A percentile compares a stretch with the other conserved stretches of the same genome.
These are phyloP conservation scores for Oncorhynchus keta DNA, from an alignment of 2,113 vertebrate species.

Conservation along the genomic window DNA sequence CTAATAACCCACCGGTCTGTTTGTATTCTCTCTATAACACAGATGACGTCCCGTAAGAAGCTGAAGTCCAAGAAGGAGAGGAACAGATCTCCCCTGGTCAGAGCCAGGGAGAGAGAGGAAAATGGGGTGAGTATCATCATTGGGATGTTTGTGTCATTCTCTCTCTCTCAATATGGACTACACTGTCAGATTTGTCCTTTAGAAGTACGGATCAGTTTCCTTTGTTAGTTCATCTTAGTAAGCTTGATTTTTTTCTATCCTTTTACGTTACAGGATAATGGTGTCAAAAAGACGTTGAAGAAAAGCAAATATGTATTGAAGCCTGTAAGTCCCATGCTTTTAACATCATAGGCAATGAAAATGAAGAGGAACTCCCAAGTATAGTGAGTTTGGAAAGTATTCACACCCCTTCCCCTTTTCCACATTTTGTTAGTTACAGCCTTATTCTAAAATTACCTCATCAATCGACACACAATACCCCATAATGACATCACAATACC, in stretches of 20 bases:
- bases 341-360: neutral
- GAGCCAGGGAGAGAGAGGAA: neutral
- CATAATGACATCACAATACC: too few species aligned
- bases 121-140: neutral
- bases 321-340: slow-evolving; percentile 10
- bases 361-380: too few species aligned
- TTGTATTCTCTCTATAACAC: neutral
- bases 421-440: too few species aligned
- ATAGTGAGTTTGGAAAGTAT: too few species aligned
- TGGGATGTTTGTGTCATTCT: neutral
- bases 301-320: slow-evolving; percentile 10
- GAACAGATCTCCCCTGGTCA: slow-evolving; percentile 7
- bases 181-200: neutral
- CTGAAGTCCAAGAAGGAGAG: slow-evolving; percentile 35
- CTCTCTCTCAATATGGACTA: neutral
- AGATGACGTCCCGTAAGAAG: slow-evolving; percentile 12
- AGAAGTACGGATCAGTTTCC: neutral
- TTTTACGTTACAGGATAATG: neutral
- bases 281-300: slow-evolving; percentile 2
- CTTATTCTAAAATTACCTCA: too few species aligned
- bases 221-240: neutral
- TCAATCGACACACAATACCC: too few species aligned
- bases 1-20: neutral
- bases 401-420: too few species aligned
- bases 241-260: neutral